Conservation (phyloP, 2,113 vertebrate genomes). For the Bettongia penicillata region DNA sequence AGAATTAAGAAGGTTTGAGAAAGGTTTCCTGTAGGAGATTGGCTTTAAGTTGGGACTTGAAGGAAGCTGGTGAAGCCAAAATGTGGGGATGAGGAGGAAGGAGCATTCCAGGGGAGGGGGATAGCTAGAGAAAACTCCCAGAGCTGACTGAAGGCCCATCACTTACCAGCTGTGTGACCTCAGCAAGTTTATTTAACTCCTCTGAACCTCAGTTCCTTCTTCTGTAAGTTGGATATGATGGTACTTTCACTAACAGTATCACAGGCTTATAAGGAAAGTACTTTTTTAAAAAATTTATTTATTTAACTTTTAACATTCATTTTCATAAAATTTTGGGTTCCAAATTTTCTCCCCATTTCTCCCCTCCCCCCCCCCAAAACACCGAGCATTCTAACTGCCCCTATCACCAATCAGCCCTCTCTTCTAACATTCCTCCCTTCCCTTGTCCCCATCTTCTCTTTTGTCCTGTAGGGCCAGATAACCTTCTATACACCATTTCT, state of each 20-base stretch:
- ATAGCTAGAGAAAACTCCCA: background rate
- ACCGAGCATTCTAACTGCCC: too few species aligned
- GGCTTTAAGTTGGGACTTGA: background rate
- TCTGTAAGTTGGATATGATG: background rate
- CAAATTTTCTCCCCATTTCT: too few species aligned
- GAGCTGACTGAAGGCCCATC: background rate
- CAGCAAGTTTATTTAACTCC: background rate
- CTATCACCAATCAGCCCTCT: too few species aligned
- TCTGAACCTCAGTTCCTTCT: background rate
- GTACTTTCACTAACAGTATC: background rate
- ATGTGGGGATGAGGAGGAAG: background rate
- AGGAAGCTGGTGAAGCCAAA: background rate
- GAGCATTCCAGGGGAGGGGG: background rate
- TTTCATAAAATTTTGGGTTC: too few species aligned
- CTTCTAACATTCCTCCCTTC: too few species aligned
- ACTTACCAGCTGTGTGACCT: background rate
- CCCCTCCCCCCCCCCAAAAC: too few species aligned
- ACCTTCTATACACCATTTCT: too few species aligned
- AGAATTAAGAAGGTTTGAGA: background rate
- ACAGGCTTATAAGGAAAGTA: background rate
- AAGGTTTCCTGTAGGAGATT: background rate
- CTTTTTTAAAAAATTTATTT: too few species aligned
- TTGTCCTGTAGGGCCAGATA: too few species aligned
- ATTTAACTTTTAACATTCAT: too few species aligned
- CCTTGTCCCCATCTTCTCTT: too few species aligned